A percentile compares a stretch with the other conserved stretches of the same genome.
Evolutionary conservation across 2,113 vertebrate species (phyloP).

Genomic region (Rhynchopsitta pachyrhyncha): DNA sequence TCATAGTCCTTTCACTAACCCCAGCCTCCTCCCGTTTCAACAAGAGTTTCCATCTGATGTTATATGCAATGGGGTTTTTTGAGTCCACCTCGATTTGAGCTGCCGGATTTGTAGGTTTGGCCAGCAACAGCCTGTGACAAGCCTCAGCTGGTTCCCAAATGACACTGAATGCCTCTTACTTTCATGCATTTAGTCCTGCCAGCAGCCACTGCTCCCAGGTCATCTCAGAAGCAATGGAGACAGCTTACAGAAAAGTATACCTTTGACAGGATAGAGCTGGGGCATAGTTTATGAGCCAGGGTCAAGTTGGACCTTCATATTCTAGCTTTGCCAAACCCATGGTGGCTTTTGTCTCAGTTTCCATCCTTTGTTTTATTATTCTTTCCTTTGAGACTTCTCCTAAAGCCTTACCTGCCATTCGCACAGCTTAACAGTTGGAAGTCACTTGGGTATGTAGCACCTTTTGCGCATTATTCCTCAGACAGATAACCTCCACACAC

Average conservation of each 20-base stretch:
- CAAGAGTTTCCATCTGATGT: neutral
- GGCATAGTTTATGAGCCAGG: neutral
- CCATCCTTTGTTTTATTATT: neutral
- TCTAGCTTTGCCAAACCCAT: neutral
- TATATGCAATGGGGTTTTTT: neutral
- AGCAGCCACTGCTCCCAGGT: neutral
- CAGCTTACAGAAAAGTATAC: neutral
- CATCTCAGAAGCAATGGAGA: neutral
- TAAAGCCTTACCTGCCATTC: neutral
- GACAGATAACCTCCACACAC: neutral
- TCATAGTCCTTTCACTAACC: neutral
- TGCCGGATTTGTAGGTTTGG: neutral
- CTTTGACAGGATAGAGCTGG: neutral
- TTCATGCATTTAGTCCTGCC: neutral
- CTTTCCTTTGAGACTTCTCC: neutral
- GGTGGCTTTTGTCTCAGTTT: neutral
- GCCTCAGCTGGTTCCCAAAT: neutral
- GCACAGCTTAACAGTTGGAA: neutral
- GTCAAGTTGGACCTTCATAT: neutral
- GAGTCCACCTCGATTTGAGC: neutral
- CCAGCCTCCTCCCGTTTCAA: neutral
- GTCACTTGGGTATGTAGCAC: neutral
- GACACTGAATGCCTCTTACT: neutral
- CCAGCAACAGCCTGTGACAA: neutral
- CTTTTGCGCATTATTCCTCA: neutral